Conservation (phyloP, 37 sponge, comb jelly and placozoan species). For the Agelas oroides region DNA sequence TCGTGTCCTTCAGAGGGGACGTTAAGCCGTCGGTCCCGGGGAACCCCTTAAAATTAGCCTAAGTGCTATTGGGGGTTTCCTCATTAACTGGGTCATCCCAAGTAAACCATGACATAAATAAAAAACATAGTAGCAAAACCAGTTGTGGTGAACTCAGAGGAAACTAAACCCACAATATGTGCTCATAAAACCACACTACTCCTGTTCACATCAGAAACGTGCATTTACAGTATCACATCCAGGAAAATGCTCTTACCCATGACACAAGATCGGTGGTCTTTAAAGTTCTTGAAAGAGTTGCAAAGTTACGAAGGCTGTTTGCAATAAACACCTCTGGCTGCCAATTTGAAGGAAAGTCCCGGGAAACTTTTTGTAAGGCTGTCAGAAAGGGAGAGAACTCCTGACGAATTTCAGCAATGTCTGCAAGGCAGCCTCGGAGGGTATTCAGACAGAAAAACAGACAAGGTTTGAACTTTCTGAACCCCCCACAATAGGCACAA, state of each 20-base stretch:
- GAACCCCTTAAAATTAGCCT: too few species aligned
- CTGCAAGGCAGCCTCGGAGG: conserved; percentile 56
- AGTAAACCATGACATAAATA: too few species aligned
- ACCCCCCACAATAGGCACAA: conserved; percentile 57
- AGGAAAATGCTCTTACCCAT: background rate
- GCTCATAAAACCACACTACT: too few species aligned
- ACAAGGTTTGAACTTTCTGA: conserved; percentile 29
- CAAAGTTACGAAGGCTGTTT: background rate
- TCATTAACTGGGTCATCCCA: too few species aligned
- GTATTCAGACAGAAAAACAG: conserved; percentile 51
- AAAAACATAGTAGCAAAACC: too few species aligned
- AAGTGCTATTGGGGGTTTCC: too few species aligned
- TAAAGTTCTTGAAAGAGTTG: background rate
- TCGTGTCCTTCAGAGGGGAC: too few species aligned
- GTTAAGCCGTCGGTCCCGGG: too few species aligned
- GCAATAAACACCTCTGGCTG: conserved; percentile 1
- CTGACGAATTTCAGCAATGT: conserved; percentile 33
- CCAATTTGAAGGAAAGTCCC: background rate
- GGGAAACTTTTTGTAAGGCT: background rate
- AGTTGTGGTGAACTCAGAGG: too few species aligned
- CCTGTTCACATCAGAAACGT: background rate
- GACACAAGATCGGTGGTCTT: background rate
- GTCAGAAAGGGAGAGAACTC: conserved; percentile 4
- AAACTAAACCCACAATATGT: too few species aligned
- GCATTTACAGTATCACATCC: background rate